Conservation (phyloP, 2,888 invertebrate species). For the Epirrita christyi region DNA sequence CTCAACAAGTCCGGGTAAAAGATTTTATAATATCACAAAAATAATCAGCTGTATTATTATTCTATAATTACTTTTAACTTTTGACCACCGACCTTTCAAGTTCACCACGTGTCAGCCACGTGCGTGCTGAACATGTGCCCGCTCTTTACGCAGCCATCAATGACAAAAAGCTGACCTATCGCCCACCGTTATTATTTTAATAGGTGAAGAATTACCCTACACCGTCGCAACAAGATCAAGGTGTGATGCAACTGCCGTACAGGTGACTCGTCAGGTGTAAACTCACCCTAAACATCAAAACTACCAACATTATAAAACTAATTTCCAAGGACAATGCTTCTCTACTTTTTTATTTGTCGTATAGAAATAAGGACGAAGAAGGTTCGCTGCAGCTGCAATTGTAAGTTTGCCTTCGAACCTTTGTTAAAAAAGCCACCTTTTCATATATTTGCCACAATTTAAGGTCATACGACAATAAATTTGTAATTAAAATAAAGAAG, state of each 20-base stretch:
- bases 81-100: conserved; percentile 43
- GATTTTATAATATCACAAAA: background rate
- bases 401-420: conserved; percentile 34
- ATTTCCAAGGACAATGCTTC: conserved; percentile 14
- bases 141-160: conserved; percentile 61
- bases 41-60: conserved; percentile 19
- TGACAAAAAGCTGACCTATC: conserved; percentile 75
- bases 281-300: conserved; percentile 52
- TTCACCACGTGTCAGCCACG: conserved; percentile 52
- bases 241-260: conserved; percentile 71
- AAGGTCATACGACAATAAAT: conserved; percentile 50
- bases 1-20: too few relatives aligned
- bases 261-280: conserved; percentile 69
- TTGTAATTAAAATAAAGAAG: conserved; percentile 54
- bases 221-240: conserved; percentile 55
- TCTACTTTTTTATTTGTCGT: conserved; percentile 23
- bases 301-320: conserved; percentile 31
- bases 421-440: conserved; percentile 41
- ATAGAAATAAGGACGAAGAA: conserved; percentile 21
- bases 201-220: conserved; percentile 46
- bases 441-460: conserved; percentile 42
- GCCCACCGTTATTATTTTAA: conserved; percentile 52
- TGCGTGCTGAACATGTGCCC: conserved; percentile 63
- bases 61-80: conserved; percentile 17
- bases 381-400: conserved; percentile 15